Percentiles rank a stretch among this genome's conserved stretches.
phyloP scores from a whole-genome alignment of 2,113 vertebrate species.

The Antechinus flavipes region DNA sequence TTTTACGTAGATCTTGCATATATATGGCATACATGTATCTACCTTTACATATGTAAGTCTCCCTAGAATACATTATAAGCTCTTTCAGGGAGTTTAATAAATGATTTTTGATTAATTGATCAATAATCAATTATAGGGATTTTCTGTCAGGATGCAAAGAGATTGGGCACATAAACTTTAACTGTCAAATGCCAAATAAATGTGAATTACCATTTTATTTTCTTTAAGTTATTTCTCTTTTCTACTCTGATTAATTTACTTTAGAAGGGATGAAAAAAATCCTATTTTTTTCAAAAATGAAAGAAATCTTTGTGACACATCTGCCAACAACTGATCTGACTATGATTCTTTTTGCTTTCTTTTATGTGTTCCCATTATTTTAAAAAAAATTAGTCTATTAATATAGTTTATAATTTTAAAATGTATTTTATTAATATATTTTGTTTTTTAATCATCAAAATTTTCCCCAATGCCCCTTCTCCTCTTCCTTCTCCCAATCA shows the following conservation, averaged over 20 bases:
- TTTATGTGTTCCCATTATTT: background rate
- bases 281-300: background rate
- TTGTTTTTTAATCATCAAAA: background rate
- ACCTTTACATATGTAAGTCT: background rate
- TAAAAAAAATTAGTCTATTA: background rate
- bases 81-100: background rate
- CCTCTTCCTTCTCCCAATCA: background rate
- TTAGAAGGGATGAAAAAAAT: background rate
- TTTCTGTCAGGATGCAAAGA: background rate
- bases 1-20: background rate
- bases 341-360: background rate
- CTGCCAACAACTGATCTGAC: background rate
- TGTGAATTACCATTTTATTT: background rate
- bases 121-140: background rate
- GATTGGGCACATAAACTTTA: background rate
- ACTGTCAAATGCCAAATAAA: background rate
- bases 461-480: background rate
- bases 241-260: background rate
- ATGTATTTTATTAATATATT: background rate
- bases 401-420: background rate
- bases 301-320: background rate
- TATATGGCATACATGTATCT: background rate
- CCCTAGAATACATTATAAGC: background rate
- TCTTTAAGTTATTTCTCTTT: background rate
- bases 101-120: background rate